These are phyloP conservation scores for Clanis bilineata DNA, from an alignment of 2,888 invertebrate genomes.

Conservation along the genomic window DNA sequence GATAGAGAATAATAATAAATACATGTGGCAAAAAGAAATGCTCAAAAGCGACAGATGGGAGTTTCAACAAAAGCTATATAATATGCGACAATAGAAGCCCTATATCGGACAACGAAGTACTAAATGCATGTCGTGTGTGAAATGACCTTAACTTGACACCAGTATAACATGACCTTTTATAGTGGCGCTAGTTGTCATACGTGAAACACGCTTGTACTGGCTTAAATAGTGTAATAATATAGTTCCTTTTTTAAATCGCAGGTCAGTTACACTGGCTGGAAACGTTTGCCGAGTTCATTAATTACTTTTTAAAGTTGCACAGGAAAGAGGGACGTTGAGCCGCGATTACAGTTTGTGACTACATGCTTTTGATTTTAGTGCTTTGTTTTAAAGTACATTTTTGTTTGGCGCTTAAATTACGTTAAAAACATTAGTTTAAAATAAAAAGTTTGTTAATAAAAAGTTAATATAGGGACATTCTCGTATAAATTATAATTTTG, in stretches of 20 bases:
- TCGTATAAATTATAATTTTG: too few relatives aligned
- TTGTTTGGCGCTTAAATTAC: background rate
- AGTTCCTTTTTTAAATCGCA: slow-evolving; percentile 27
- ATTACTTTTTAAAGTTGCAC: slow-evolving; percentile 63
- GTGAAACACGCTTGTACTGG: background rate
- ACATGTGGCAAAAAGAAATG: background rate
- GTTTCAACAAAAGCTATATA: background rate
- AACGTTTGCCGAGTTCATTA: slow-evolving; percentile 59
- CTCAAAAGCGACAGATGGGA: background rate
- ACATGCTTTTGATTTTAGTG: background rate
- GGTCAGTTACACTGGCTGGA: slow-evolving; percentile 40
- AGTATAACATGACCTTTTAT: slow-evolving; percentile 40
- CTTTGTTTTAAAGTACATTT: background rate
- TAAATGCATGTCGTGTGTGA: slow-evolving; percentile 25
- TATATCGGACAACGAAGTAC: background rate
- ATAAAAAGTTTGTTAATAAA: too few relatives aligned
- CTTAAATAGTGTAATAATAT: background rate
- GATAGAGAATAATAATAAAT: too few relatives aligned
- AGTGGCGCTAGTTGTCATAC: slow-evolving; percentile 21
- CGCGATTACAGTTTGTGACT: slow-evolving; percentile 24
- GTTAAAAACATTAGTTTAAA: too few relatives aligned
- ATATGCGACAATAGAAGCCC: background rate
- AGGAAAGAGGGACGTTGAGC: slow-evolving; percentile 46
- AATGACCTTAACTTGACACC: slow-evolving; percentile 53
- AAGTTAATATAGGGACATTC: too few relatives aligned